These are phyloP conservation scores for Eulemur macaco DNA, from an alignment of 2,113 vertebrate species.

Conservation along the genomic window DNA sequence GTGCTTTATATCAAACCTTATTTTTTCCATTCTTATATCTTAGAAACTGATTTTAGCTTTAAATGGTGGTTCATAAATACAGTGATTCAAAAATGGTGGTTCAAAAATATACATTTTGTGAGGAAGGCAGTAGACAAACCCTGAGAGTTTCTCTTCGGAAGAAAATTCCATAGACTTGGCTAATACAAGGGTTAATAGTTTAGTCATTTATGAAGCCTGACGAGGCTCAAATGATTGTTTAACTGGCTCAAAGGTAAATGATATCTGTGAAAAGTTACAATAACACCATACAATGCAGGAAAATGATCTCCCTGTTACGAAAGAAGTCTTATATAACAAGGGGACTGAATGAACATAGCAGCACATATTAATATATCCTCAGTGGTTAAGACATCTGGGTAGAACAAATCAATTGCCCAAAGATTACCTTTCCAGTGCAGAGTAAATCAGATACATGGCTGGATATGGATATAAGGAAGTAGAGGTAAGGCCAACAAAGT, in stretches of 20 bases:
- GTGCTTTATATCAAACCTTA: neutral
- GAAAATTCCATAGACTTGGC: neutral
- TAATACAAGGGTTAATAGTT: neutral
- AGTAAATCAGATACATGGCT: neutral
- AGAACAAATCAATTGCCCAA: neutral
- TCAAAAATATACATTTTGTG: neutral
- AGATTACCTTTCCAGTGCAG: neutral
- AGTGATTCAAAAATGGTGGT: neutral
- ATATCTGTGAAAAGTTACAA: neutral
- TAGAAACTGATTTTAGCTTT: neutral
- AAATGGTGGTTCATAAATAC: neutral
- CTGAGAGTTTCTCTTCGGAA: neutral
- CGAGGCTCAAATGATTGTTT: neutral
- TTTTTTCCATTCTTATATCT: neutral
- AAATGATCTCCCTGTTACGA: neutral
- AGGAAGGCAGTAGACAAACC: neutral
- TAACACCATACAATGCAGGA: neutral
- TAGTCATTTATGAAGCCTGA: neutral
- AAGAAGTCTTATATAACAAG: neutral
- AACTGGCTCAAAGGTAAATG: slow-evolving; percentile 34
- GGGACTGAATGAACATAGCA: neutral
- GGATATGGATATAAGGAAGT: neutral
- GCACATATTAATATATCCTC: neutral
- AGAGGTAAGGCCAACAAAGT: neutral
- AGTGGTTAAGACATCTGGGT: neutral